Percentiles rank a stretch among this genome's conserved stretches.
phyloP scores from a whole-genome alignment of 2,113 vertebrate genomes.

The Arizona elegans region DNA sequence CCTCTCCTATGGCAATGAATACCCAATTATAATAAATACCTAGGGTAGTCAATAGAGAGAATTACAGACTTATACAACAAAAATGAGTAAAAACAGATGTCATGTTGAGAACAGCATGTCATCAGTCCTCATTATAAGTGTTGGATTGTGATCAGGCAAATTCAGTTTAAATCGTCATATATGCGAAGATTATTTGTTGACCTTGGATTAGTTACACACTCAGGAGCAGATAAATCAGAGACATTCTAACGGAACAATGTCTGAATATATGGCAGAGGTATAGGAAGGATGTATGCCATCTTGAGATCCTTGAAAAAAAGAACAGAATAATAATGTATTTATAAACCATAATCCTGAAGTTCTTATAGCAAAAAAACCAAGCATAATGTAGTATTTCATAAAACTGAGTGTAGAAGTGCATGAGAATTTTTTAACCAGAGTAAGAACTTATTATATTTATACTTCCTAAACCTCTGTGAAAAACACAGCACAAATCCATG shows the following conservation, averaged over 20 bases:
- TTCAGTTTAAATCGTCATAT: not conserved
- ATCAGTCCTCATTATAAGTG: not conserved
- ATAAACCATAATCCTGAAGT: not conserved
- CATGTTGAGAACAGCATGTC: not conserved
- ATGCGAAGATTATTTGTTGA: not conserved
- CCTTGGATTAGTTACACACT: not conserved
- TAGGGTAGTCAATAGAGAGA: fast-evolving
- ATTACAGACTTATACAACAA: not conserved
- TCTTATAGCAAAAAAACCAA: not conserved
- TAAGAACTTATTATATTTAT: not conserved
- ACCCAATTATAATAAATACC: not conserved
- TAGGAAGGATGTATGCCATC: not conserved
- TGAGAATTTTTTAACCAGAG: not conserved
- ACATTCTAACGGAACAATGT: not conserved
- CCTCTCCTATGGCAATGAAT: conserved; percentile 24
- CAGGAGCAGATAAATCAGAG: not conserved
- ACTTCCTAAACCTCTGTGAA: not conserved
- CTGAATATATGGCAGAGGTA: not conserved
- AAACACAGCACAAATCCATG: not conserved
- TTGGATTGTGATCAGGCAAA: not conserved
- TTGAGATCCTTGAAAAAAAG: not conserved
- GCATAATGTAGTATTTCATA: not conserved
- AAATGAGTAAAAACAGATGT: not conserved
- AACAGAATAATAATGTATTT: not conserved
- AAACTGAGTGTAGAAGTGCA: not conserved